phyloP scores from a whole-genome alignment of 2,113 vertebrate genomes.

The Melanerpes formicivorus region DNA sequence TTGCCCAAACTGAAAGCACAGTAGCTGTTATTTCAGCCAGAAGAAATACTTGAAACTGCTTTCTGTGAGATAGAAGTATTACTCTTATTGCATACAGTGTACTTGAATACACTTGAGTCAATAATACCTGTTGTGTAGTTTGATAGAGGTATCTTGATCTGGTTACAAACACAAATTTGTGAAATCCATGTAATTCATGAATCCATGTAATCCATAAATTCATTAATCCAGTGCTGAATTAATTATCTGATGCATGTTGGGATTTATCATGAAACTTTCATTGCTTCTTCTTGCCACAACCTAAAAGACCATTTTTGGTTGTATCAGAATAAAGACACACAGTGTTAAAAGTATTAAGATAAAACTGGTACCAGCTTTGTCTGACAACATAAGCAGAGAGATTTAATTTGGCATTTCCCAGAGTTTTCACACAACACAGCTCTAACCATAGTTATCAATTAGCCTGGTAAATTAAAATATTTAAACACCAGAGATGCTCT shows the following conservation, averaged over 20 bases:
- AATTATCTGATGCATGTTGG: neutral
- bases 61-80: neutral
- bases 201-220: neutral
- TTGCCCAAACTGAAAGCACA: neutral
- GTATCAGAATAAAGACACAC: neutral
- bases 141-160: neutral
- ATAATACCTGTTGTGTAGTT: neutral
- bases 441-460: neutral
- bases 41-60: neutral
- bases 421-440: neutral
- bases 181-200: too few species aligned
- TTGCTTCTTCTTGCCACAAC: neutral
- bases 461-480: neutral
- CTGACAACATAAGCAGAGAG: neutral
- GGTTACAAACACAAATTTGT: neutral
- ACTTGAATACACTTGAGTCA: neutral
- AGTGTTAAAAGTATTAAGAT: neutral
- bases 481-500: neutral
- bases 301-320: neutral
- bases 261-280: neutral
- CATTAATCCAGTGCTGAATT: fast-evolving
- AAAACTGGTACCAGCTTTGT: neutral
- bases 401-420: neutral
- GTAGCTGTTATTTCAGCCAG: neutral
- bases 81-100: neutral